Percentiles rank a stretch among this genome's conserved stretches.
Evolutionary conservation across 2,888 invertebrate species (phyloP).

Genomic region (Yponomeuta cagnagella): DNA sequence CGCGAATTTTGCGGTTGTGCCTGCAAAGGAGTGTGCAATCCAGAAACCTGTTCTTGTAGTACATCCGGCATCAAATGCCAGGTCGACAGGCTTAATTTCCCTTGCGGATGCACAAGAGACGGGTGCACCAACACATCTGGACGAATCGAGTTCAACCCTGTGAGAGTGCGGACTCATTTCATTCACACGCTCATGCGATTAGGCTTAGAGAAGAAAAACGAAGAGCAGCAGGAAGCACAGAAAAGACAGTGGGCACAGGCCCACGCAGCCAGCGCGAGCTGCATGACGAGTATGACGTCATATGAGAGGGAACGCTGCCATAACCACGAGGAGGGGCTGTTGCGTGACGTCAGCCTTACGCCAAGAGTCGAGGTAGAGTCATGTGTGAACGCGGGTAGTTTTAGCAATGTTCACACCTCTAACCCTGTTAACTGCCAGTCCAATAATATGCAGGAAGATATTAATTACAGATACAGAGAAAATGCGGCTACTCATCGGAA

Average conservation of each 20-base stretch:
- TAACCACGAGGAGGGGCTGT: conserved; percentile 47
- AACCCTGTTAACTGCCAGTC: conserved; percentile 37
- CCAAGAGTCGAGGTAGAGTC: conserved; percentile 78
- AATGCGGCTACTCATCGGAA: conserved; percentile 70
- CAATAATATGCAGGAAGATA: conserved; percentile 34
- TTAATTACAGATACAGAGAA: conserved; percentile 41
- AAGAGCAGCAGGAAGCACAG: conserved; percentile 68
- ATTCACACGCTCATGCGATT: conserved; percentile 97
- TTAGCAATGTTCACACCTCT: conserved; percentile 80
- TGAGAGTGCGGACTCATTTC: conserved; percentile 96
- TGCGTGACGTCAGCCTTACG: conserved; percentile 71
- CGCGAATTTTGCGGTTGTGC: conserved; percentile 96
- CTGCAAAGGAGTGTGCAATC: conserved; percentile 95
- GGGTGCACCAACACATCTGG: conserved; percentile 95
- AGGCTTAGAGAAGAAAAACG: conserved; percentile 90
- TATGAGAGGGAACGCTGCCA: conserved; percentile 29
- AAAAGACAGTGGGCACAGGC: conserved; percentile 67
- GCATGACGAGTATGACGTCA: conserved; percentile 48
- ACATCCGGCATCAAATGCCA: conserved; percentile 97
- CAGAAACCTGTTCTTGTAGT: conserved; percentile 96
- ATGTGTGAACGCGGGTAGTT: conserved; percentile 79
- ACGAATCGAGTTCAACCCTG: conserved; percentile 96
- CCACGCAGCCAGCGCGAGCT: conserved; percentile 26
- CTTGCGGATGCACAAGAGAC: conserved; percentile 96
- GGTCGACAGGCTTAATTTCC: conserved; percentile 96